Evolutionary conservation across 2,113 vertebrate genomes (phyloP), one percentile per base, ranked within the genome.

Genomic region (Gopherus flavomarginatus): DNA sequence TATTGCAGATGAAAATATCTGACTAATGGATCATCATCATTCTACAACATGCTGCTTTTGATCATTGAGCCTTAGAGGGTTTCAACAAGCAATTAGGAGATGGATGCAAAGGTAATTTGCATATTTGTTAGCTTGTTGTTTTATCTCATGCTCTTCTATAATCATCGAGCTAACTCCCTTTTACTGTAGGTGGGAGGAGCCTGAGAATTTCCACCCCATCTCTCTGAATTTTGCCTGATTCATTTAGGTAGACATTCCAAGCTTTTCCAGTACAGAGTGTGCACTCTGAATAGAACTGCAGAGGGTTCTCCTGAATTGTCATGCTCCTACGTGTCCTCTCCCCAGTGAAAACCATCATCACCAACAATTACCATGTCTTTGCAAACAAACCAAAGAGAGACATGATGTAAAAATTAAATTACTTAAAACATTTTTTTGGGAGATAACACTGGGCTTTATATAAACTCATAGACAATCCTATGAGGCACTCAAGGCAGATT

Each of bases 401-500:
- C 98, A 96, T 98, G 98, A 98, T 98, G 98, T 98, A 98, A 98
- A 98, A 98, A 98, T 95, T 97, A 98, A 98, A 98, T 98, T 95
- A 97, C 98, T 95, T 96, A 98, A 98, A 98, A 97, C 97, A 98
- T 98, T 98, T 98, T 95, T 97, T 97, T 21, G 53, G 53, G 96
- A 97, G 95, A 98, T 98, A 98, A 98, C 97, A 97, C 98, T 98
- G 97, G 97, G 98, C 98, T 98, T 98, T 98, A 98, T 97, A 96
- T 98, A 98, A 98, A 98, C 98, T 98, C 98, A 98, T 96, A 98
- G 98, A 98, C 98, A 98, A 98, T 98, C 98, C 98, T 98, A 98
- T 98, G 98, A 99, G 98, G 98, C 97, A 98, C 98, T 99, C 97
- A 98, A 97, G 90, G 97, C 98, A 98, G 99, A 99, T 99, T 99